Conservation (phyloP, 1,140 invertebrate species). For the Bombus consobrinus region DNA sequence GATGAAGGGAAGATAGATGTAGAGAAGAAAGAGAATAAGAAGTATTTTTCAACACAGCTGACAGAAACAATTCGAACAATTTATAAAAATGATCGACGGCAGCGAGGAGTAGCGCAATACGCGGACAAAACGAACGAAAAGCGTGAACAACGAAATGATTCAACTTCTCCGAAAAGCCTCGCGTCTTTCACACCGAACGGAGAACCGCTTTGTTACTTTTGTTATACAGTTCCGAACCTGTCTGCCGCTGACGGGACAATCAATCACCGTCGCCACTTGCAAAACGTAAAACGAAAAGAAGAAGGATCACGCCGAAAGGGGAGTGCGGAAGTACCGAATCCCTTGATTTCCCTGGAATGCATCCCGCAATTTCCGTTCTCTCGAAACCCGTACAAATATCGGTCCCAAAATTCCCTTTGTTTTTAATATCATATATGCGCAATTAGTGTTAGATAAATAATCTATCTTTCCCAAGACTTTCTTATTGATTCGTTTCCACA, state of each 20-base stretch:
- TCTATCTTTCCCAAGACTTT: not conserved
- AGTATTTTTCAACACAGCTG: too few relatives aligned
- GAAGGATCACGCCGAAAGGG: not conserved
- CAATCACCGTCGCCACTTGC: slow-evolving; percentile 71
- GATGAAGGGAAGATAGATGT: not conserved
- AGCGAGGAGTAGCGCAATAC: not conserved
- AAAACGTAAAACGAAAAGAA: slow-evolving; percentile 63
- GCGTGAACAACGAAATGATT: slow-evolving; percentile 25
- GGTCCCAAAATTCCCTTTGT: not conserved
- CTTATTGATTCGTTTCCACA: not conserved
- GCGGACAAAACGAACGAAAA: not conserved
- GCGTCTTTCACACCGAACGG: slow-evolving; percentile 43
- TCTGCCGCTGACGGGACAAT: slow-evolving; percentile 78
- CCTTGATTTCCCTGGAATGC: slow-evolving; percentile 15
- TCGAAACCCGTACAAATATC: not conserved
- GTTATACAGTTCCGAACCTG: slow-evolving; percentile 63
- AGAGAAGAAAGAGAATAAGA: not conserved
- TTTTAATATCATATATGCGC: not conserved
- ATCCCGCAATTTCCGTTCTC: slow-evolving; percentile 8
- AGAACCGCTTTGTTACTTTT: slow-evolving; percentile 75
- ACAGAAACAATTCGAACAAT: not conserved
- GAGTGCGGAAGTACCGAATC: not conserved
- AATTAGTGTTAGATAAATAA: not conserved
- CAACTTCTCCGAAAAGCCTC: slow-evolving; percentile 29
- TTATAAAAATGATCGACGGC: slow-evolving; percentile 32